Base-by-base conservation (phyloP, 2,888 invertebrate species). In the Sacculina carcini region DNA sequence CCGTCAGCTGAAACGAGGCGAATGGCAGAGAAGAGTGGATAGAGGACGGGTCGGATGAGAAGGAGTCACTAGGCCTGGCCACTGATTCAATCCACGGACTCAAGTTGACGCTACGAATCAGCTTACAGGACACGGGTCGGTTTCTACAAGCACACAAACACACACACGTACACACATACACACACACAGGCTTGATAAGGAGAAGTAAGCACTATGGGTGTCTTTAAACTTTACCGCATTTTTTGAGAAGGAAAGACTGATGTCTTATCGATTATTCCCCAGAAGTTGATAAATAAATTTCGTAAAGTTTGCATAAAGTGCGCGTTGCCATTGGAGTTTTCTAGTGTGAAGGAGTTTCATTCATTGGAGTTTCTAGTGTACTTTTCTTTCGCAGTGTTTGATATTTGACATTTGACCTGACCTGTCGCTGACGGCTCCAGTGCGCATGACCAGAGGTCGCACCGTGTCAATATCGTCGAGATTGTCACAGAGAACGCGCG, bases 401-500 rank as follows among this genome's bases (percentile, higher is more conserved):
- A n/a, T n/a, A n/a, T n/a, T n/a, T n/a, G n/a, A n/a, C n/a, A n/a
- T n/a, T n/a, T n/a, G 6, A 10, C 4, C 40, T 24, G 26, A 42
- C 42, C 42, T 42, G 16, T 42, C 1, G 28, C 42, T 42, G 9
- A 42, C 42, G 26, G 28, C 5, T 6, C 42, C 42, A 9, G 42
- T 42, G 4, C 42, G n/a, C 42, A 42, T 42, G n/a, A 42, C 42
- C n/a, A 42, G 42, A 6, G 78, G 78, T 61, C 79, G 79, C 36
- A 79, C 67, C 19, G 71, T 76, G 55, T 75, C 73, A 38, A 79
- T 73, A 32, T 71, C 71, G 58, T 71, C 74, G 58, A 77, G 67
- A 1, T 77, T 77, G 48, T 73, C 70, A 60, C 80, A 80, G 7
- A 80, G 66, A 3, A 84, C 71, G 61, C 82, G 77, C 0, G 83